Conservation (phyloP, 2,113 vertebrate species). For the Gallinago undulata region DNA sequence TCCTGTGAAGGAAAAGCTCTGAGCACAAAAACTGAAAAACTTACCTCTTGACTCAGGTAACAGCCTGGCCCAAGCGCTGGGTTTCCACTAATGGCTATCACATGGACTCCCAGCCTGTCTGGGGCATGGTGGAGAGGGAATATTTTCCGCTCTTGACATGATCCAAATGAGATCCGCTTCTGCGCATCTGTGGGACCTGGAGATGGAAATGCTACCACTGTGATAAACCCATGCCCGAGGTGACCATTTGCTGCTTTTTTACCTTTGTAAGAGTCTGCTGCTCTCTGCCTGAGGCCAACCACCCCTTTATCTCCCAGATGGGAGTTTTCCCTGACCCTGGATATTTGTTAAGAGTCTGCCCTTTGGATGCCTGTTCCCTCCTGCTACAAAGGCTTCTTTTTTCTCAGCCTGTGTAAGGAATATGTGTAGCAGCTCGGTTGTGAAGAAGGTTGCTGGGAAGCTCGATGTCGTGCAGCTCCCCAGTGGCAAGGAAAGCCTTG, state of each 20-base stretch:
- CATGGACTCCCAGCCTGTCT: slow-evolving; percentile 71
- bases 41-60: slow-evolving; percentile 77
- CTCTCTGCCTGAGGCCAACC: neutral
- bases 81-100: neutral
- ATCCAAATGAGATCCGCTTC: slow-evolving; percentile 71
- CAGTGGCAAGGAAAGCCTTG: neutral
- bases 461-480: neutral
- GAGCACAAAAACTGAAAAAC: neutral
- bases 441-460: too few species aligned
- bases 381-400: neutral
- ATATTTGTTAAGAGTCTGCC: neutral
- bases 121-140: slow-evolving; percentile 68
- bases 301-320: neutral
- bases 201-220: neutral
- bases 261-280: neutral
- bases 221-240: neutral
- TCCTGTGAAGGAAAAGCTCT: neutral
- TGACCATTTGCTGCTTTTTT: neutral
- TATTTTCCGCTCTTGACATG: slow-evolving; percentile 68
- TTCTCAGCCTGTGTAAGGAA: neutral
- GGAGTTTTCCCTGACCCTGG: neutral
- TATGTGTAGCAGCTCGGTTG: fast-evolving
- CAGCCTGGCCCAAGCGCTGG: slow-evolving; percentile 75
- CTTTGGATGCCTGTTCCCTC: neutral
- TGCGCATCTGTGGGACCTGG: neutral